These are phyloP conservation scores for Amyelois transitella DNA, from an alignment of 1,140 invertebrate species.

Conservation along the genomic window DNA sequence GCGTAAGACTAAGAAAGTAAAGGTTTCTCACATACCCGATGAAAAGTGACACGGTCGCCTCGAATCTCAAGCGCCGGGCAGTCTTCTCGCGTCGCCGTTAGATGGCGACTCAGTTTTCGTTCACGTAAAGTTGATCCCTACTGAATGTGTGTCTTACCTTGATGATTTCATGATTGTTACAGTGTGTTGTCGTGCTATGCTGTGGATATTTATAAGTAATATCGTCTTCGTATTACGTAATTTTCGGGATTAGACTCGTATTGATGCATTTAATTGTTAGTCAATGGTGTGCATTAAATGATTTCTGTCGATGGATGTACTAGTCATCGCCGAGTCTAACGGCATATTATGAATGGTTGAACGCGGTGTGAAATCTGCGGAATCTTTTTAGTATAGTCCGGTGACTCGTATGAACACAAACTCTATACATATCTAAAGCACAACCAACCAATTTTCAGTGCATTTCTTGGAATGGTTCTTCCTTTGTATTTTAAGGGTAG, in stretches of 20 bases:
- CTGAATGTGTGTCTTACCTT: not conserved
- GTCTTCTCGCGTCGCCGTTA: not conserved
- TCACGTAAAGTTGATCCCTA: too few species aligned
- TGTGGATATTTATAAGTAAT: slow-evolving; percentile 6
- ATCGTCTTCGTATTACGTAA: slow-evolving; percentile 7
- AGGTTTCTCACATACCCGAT: too few species aligned
- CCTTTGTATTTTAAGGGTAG: slow-evolving; percentile 20
- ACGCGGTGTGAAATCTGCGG: too few species aligned
- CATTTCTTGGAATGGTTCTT: slow-evolving; percentile 18
- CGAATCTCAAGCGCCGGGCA: not conserved
- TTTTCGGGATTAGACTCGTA: slow-evolving; percentile 15
- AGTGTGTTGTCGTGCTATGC: not conserved
- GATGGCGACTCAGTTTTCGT: too few species aligned
- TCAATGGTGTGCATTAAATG: slow-evolving; percentile 18
- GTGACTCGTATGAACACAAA: too few species aligned
- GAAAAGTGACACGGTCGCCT: not conserved
- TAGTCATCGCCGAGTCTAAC: slow-evolving; percentile 21
- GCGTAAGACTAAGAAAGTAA: too few species aligned
- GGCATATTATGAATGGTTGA: too few species aligned
- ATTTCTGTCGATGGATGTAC: slow-evolving; percentile 13
- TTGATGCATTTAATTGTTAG: slow-evolving; percentile 31
- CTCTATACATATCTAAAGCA: slow-evolving; percentile 34
- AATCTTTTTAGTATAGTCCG: too few species aligned
- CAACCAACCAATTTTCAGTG: slow-evolving; percentile 17
- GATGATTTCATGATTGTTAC: too few species aligned